Percentiles rank a stretch among this genome's conserved stretches.
Conservation (phyloP, 2,888 invertebrate species). For the Flexamia atlantica region DNA sequence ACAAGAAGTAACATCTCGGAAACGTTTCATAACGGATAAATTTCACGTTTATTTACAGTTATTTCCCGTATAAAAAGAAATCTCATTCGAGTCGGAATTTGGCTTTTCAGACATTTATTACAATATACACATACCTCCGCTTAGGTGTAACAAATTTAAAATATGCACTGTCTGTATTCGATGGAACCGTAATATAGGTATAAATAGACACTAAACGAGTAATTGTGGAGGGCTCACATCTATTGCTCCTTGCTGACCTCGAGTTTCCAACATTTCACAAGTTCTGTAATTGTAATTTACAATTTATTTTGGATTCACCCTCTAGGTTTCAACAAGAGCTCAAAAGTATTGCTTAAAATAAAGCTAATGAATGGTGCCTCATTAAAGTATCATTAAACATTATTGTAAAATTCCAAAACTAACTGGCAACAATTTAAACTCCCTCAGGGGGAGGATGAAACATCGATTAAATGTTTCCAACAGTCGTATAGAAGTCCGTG, state of each 20-base stretch:
- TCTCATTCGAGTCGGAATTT: not conserved
- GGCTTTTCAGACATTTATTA: not conserved
- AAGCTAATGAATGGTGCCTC: not conserved
- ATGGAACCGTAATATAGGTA: not conserved
- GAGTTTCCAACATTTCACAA: slow-evolving; percentile 26
- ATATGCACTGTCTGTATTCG: slow-evolving; percentile 16
- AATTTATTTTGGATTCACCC: not conserved
- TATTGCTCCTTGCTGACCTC: not conserved
- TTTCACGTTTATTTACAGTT: slow-evolving; percentile 37
- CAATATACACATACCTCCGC: slow-evolving; percentile 32
- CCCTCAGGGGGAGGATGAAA: not conserved
- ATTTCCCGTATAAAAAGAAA: slow-evolving; percentile 6
- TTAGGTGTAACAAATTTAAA: not conserved
- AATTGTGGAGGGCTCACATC: not conserved
- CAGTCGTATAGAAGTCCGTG: not conserved
- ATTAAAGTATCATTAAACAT: not conserved
- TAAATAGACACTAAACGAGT: slow-evolving; percentile 6
- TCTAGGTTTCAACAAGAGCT: not conserved
- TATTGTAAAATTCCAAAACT: not conserved
- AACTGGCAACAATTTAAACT: not conserved
- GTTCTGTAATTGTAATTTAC: too few relatives aligned
- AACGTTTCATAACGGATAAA: slow-evolving; percentile 16
- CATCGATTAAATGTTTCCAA: not conserved
- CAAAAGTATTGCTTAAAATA: slow-evolving; percentile 9
- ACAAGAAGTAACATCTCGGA: slow-evolving; percentile 7